These are phyloP conservation scores for Ondatra zibethicus DNA, from an alignment of 2,113 vertebrate genomes.

Conservation along the genomic window DNA sequence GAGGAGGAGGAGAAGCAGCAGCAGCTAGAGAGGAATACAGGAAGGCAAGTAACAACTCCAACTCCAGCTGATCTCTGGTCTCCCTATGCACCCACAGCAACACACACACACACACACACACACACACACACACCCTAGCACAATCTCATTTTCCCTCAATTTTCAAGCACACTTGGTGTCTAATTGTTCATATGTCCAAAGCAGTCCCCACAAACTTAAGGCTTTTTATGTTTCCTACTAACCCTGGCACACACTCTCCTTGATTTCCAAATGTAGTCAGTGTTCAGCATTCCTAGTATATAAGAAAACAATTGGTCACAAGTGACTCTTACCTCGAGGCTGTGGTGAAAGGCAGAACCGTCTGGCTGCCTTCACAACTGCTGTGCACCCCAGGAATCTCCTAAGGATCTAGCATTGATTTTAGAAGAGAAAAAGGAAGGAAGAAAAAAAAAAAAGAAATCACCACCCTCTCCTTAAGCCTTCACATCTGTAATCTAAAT, in stretches of 20 bases:
- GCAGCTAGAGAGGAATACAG: no score
- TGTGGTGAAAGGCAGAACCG: conserved; percentile 18
- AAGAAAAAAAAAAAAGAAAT: not conserved
- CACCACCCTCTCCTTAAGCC: conserved; percentile 14
- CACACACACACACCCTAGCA: not conserved
- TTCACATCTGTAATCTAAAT: not conserved
- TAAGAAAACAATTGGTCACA: conserved; percentile 13
- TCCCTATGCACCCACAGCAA: not conserved
- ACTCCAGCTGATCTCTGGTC: no score
- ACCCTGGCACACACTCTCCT: not conserved
- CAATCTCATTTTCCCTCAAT: not conserved
- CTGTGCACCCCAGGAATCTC: conserved; percentile 24
- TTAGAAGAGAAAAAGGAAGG: conserved; percentile 53
- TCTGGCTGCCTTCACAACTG: conserved; percentile 38
- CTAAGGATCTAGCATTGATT: conserved; percentile 42
- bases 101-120: not conserved
- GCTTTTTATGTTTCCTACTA: no score
- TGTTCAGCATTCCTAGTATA: conserved; percentile 4
- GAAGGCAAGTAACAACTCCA: not conserved
- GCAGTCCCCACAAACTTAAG: not conserved
- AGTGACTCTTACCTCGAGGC: conserved; percentile 64
- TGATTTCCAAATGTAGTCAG: not conserved
- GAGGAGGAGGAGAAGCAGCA: no score
- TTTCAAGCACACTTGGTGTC: not conserved
- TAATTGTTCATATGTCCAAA: not conserved